These are phyloP conservation scores for Baronia brevicornis DNA, from an alignment of 2,888 invertebrate genomes.

Conservation along the genomic window DNA sequence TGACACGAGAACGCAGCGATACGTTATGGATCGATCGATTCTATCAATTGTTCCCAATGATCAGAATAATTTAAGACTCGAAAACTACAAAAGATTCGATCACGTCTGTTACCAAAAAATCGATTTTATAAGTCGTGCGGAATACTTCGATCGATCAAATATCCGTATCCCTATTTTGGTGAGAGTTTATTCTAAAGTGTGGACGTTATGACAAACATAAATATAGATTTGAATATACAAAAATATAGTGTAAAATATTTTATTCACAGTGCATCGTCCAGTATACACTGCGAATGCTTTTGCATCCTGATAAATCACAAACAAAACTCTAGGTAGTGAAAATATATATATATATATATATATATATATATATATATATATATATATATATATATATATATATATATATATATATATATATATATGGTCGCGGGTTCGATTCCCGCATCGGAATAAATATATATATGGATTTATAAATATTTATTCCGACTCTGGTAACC, in stretches of 20 bases:
- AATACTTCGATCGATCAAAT: conserved; percentile 42
- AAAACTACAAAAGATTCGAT: conserved; percentile 40
- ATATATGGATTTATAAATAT: no score
- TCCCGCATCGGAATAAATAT: no score
- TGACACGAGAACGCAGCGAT: conserved; percentile 29
- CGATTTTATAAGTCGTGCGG: conserved; percentile 59
- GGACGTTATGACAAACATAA: no score
- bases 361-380: conserved; percentile 13
- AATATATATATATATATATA: conserved; percentile 25
- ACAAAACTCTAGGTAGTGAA: conserved; percentile 39
- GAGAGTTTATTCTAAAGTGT: not conserved
- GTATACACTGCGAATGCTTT: conserved; percentile 41
- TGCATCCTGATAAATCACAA: conserved; percentile 38
- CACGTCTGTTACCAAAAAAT: conserved; percentile 58
- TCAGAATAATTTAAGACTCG: conserved; percentile 35
- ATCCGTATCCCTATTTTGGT: not conserved
- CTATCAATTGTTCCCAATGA: conserved; percentile 63
- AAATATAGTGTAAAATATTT: conserved; percentile 31
- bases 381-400: not conserved
- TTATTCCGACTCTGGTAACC: no score
- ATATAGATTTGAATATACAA: conserved; percentile 18
- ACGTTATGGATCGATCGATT: conserved; percentile 50
- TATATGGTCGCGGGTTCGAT: no score
- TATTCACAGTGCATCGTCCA: conserved; percentile 38
- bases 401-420: no score